These are phyloP conservation scores for Turritopsis dohrnii DNA, from an alignment of 30 jellyfish, hydroid and myxozoan genomes.

Conservation along the genomic window DNA sequence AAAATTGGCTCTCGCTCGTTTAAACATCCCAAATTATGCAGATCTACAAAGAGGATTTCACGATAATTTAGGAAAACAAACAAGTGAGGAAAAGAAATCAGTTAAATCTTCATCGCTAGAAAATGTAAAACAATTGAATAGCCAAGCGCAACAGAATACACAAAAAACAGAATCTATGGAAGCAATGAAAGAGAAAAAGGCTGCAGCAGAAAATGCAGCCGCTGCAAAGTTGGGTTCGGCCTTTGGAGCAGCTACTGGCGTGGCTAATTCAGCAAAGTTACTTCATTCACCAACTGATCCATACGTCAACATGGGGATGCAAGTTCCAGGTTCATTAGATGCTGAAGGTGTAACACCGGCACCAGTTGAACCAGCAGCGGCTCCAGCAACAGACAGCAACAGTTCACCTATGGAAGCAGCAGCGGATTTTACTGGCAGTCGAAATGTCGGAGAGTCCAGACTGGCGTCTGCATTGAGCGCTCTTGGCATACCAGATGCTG, in stretches of 20 bases:
- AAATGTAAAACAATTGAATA: background rate
- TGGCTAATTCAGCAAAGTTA: conserved; percentile 7
- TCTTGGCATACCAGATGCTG: conserved; percentile 34
- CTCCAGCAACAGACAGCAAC: background rate
- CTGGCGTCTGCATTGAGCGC: conserved; percentile 36
- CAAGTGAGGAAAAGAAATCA: background rate
- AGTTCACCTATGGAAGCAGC: conserved; percentile 22
- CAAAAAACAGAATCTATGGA: background rate
- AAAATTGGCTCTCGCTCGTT: background rate
- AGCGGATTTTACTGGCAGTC: conserved; percentile 18
- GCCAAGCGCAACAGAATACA: background rate
- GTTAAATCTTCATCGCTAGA: background rate
- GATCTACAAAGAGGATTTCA: background rate
- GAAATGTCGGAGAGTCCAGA: conserved; percentile 35
- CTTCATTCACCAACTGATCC: conserved; percentile 15
- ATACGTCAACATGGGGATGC: conserved; percentile 1
- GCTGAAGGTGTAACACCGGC: conserved; percentile 2
- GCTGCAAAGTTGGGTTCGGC: conserved; percentile 9
- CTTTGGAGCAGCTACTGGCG: conserved; percentile 11
- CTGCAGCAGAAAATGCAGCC: conserved; percentile 9
- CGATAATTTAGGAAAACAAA: background rate
- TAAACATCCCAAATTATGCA: background rate
- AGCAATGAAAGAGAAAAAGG: background rate
- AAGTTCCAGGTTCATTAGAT: background rate
- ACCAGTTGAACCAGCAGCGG: background rate